Evolutionary conservation across 2,113 vertebrate species (phyloP).

Genomic region (Percina caprodes): DNA sequence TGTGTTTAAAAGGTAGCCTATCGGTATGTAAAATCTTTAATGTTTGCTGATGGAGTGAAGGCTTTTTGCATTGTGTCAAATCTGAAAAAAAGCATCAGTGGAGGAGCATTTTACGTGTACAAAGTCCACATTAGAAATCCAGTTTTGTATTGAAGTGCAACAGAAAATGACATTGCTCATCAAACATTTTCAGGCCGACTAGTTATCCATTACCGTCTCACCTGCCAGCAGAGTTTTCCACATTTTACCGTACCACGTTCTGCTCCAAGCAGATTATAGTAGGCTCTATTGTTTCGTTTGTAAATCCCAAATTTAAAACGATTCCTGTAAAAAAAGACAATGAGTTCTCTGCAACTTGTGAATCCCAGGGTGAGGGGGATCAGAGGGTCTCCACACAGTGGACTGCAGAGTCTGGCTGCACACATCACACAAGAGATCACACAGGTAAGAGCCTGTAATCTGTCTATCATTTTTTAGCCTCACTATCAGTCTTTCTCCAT

Average conservation of each 20-base stretch:
- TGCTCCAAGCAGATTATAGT: neutral
- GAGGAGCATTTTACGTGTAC: neutral
- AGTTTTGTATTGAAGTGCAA: neutral
- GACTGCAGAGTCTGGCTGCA: slow-evolving; percentile 35
- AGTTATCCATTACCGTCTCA: slow-evolving; percentile 3
- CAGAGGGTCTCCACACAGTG: slow-evolving; percentile 5
- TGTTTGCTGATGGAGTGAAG: neutral
- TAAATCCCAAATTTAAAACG: neutral
- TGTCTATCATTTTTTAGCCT: neutral
- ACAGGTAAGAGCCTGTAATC: neutral
- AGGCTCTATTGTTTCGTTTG: neutral
- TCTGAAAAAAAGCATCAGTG: neutral
- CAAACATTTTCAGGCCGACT: neutral
- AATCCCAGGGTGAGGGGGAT: slow-evolving; percentile 53
- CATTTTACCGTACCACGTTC: neutral
- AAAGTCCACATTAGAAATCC: slow-evolving; percentile 2
- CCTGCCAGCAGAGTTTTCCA: neutral
- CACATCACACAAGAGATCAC: slow-evolving; percentile 27
- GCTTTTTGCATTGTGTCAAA: neutral
- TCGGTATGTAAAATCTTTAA: too few relatives aligned
- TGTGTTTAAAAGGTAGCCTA: too few relatives aligned
- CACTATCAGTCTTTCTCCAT: neutral
- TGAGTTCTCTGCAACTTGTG: slow-evolving; percentile 52
- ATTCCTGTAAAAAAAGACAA: neutral
- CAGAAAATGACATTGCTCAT: slow-evolving; percentile 19